Base-by-base conservation (phyloP, 2,888 invertebrate genomes). In the Drosophila barbarae region DNA sequence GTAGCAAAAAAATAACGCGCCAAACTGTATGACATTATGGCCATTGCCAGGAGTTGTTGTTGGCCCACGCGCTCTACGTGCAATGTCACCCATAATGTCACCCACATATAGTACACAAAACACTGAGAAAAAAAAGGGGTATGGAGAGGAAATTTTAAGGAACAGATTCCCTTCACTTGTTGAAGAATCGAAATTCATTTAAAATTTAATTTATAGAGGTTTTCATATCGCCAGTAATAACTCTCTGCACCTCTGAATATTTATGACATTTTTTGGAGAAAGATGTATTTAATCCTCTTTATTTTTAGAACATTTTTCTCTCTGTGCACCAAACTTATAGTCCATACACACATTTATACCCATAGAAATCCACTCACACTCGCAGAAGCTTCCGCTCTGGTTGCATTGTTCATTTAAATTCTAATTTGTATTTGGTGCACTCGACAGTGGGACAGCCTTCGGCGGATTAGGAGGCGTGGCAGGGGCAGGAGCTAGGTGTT, bases 351-450 rank as follows among this genome's bases (percentile, higher is more conserved):
- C 18, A n/a, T 18, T 42, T 42, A 36, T 46, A 39, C 32, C 58
- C 41, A 47, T n/a, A 26, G 60, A 51, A 63, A 64, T 64, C 65
- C 77, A 53, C 60, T 66, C 46, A 70, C 36, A 67, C 38, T 30
- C 72, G 53, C 53, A 59, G 52, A 65, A 58, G 84, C 82, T 81
- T 84, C 84, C 79, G 84, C 65, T 71, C 70, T 58, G 76, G 72
- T 72, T 84, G 84, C 79, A 80, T 82, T 80, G 85, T 77, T 85
- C 81, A 81, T 85, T 85, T 84, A 82, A 82, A 85, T 82, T 82
- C 81, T 85, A 82, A 85, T 82, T 82, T 85, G 78, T 81, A 78
- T 84, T 82, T 85, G 80, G 72, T 76, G 76, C 76, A 81, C 74
- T 84, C 36, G 51, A 61, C 61, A 58, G 42, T 50, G 57, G 42